Evolutionary conservation across 2,888 invertebrate species (phyloP).

Genomic region (Octodonta nipae): DNA sequence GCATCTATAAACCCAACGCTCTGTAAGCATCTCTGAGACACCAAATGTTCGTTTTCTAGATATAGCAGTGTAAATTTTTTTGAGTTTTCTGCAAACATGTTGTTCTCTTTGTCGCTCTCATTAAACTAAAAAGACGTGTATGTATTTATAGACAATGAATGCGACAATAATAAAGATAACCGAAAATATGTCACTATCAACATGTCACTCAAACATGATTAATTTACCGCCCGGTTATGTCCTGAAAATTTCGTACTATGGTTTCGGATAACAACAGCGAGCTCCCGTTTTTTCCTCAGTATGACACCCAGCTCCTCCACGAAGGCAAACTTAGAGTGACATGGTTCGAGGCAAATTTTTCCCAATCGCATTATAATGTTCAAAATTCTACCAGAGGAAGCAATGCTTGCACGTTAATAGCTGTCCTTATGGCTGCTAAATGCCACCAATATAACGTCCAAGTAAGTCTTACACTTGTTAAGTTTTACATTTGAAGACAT

Average conservation of each 20-base stretch:
- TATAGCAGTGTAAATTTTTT: no score
- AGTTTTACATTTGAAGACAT: not conserved
- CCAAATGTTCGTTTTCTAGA: no score
- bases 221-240: no score
- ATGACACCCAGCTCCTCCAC: slow-evolving; percentile 23
- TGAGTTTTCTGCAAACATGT: no score
- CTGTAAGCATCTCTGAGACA: no score
- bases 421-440: slow-evolving; percentile 41
- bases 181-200: no score
- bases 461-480: slow-evolving; percentile 18
- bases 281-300: slow-evolving; percentile 33
- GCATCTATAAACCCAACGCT: no score
- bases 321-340: slow-evolving; percentile 26
- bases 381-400: slow-evolving; percentile 37
- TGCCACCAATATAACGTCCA: slow-evolving; percentile 28
- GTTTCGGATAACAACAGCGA: slow-evolving; percentile 17
- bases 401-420: slow-evolving; percentile 50
- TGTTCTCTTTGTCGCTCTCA: no score
- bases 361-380: slow-evolving; percentile 44
- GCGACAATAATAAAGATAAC: no score
- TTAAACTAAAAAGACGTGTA: no score
- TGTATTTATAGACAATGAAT: no score
- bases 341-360: slow-evolving; percentile 46
- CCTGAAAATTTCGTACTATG: slow-evolving; percentile 11
- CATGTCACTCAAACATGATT: no score